phyloP scores from a whole-genome alignment of 2,797 vertebrate genomes.

The Selene dorsalis region DNA sequence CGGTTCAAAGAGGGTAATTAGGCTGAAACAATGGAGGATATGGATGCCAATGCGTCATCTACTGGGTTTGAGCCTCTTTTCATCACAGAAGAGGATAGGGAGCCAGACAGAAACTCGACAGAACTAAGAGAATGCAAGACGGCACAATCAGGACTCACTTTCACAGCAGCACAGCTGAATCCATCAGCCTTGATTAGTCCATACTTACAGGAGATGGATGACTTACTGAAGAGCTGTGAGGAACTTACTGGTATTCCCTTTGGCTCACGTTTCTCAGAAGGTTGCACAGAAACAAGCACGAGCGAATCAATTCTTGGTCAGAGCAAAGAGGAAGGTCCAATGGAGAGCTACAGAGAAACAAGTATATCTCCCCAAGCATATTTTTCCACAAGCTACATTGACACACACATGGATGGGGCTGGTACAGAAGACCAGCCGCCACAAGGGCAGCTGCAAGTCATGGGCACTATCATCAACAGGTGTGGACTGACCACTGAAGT shows the following conservation, averaged over 20 bases:
- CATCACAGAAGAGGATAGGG: constrained; percentile 75
- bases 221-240: constrained; percentile 83
- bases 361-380: constrained; percentile 30
- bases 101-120: constrained; percentile 50
- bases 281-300: constrained; percentile 41
- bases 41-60: constrained; percentile 49
- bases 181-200: constrained; percentile 81
- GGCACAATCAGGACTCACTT: constrained; percentile 40
- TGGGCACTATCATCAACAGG: constrained; percentile 15
- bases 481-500: not conserved
- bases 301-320: constrained; percentile 8
- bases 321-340: constrained; percentile 25
- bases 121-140: constrained; percentile 58
- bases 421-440: constrained; percentile 19
- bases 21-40: constrained; percentile 69
- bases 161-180: constrained; percentile 32
- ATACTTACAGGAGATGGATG: constrained; percentile 88
- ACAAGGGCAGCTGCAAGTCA: constrained; percentile 2
- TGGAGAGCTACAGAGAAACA: constrained; percentile 40
- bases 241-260: constrained; percentile 68
- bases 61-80: constrained; percentile 69
- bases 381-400: constrained; percentile 69
- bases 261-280: constrained; percentile 45
- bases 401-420: constrained; percentile 64
- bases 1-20: not conserved